Conservation (phyloP, 2,797 vertebrate genomes). For the Pseudomugil tenellus region DNA sequence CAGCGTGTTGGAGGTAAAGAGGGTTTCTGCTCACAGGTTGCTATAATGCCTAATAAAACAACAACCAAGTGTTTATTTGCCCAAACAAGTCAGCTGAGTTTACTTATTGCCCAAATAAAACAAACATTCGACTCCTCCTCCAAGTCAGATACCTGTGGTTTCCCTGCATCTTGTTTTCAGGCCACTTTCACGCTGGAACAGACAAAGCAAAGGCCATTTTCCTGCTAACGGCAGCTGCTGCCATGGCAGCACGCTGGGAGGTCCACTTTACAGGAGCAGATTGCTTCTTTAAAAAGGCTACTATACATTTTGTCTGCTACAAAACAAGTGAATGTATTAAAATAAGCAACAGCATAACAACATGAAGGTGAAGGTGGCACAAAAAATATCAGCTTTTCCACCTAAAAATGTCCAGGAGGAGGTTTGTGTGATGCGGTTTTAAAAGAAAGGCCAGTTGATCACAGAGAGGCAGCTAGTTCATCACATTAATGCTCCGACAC, state of each 20-base stretch:
- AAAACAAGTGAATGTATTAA: not conserved
- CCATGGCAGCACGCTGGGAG: conserved; percentile 59
- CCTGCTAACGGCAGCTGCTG: conserved; percentile 70
- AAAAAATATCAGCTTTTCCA: too few relatives aligned
- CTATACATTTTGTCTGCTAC: conserved; percentile 40
- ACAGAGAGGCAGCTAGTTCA: conserved; percentile 21
- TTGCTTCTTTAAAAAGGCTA: conserved; percentile 57
- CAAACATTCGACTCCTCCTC: conserved; percentile 36
- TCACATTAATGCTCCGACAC: conserved; percentile 31
- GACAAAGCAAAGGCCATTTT: conserved; percentile 62
- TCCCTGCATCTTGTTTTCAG: conserved; percentile 58
- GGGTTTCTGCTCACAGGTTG: not conserved
- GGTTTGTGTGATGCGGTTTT: not conserved
- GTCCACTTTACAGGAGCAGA: conserved; percentile 59
- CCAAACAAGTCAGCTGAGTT: not conserved
- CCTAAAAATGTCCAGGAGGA: too few relatives aligned
- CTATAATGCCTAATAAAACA: too few relatives aligned
- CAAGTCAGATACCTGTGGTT: conserved; percentile 52
- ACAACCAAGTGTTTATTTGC: too few relatives aligned
- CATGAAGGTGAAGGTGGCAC: not conserved
- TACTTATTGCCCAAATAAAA: not conserved
- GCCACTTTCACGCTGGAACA: conserved; percentile 59
- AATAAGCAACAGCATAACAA: not conserved
- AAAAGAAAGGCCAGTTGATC: conserved; percentile 9
- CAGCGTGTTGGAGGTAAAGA: not conserved